A percentile compares a stretch with the other conserved stretches of the same genome.
Conservation (phyloP, 2,888 invertebrate genomes). For the Protonemura montana region DNA sequence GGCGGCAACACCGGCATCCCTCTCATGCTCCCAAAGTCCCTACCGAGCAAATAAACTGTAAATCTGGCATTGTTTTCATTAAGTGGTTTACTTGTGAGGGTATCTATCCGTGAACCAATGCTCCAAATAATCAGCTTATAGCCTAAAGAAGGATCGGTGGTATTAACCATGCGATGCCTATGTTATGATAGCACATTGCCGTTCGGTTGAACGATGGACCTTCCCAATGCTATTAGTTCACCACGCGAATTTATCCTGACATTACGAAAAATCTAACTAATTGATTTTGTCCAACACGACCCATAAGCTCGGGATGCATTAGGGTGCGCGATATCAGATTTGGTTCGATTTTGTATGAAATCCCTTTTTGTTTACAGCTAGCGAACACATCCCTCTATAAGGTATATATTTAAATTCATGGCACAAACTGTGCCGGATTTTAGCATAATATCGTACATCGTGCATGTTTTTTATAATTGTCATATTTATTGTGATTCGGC, state of each 20-base stretch:
- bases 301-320: not conserved
- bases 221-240: not conserved
- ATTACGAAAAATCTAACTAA: conserved; percentile 7
- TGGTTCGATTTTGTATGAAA: not conserved
- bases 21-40: not conserved
- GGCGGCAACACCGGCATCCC: too few relatives aligned
- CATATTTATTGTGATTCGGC: not conserved
- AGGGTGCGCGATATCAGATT: not conserved
- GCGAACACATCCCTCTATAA: not conserved
- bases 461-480: conserved; percentile 9
- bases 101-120: not conserved
- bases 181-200: not conserved
- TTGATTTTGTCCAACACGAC: not conserved
- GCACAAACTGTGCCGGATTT: not conserved
- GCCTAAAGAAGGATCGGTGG: not conserved
- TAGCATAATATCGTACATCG: not conserved
- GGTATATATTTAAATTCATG: not conserved
- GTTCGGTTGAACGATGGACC: not conserved
- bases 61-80: conserved; percentile 7
- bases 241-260: not conserved
- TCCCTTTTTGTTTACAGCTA: not conserved
- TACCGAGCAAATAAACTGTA: not conserved
- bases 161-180: not conserved
- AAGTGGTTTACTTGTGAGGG: not conserved
- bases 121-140: not conserved